Conservation (phyloP, 1,140 invertebrate genomes). For the Hesperophylax magnus region DNA sequence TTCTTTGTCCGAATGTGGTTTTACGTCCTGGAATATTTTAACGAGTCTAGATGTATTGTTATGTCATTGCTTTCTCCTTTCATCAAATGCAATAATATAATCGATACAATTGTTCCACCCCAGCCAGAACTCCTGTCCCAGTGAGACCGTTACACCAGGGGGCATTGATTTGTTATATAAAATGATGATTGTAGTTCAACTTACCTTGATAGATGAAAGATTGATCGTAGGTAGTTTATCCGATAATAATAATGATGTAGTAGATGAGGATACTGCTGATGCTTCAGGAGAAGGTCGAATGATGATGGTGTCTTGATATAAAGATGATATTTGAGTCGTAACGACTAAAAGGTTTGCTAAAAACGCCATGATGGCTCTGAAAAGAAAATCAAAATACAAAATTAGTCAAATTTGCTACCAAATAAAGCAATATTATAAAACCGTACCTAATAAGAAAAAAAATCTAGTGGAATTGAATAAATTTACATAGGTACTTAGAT, state of each 20-base stretch:
- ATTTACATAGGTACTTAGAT: too few relatives aligned
- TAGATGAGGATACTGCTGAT: neutral
- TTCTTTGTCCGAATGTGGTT: too few relatives aligned
- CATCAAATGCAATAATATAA: too few relatives aligned
- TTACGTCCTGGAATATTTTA: too few relatives aligned
- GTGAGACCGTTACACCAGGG: too few relatives aligned
- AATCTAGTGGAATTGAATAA: too few relatives aligned
- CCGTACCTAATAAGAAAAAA: neutral
- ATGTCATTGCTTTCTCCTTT: too few relatives aligned
- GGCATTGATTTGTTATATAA: too few relatives aligned
- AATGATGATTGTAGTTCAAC: neutral
- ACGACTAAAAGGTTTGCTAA: constrained; percentile 46
- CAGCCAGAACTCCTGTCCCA: too few relatives aligned
- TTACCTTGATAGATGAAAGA: constrained; percentile 41
- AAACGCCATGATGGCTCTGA: constrained; percentile 57
- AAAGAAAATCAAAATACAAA: constrained; percentile 16
- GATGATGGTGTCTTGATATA: constrained; percentile 46
- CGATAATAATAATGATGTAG: constrained; percentile 20
- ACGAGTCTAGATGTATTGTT: too few relatives aligned
- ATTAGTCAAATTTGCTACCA: constrained; percentile 16
- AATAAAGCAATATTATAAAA: neutral
- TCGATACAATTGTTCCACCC: too few relatives aligned
- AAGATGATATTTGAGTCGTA: constrained; percentile 50
- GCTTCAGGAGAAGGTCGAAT: constrained; percentile 24
- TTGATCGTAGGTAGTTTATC: constrained; percentile 1